These are phyloP conservation scores for Erebia palarica DNA, from an alignment of 2,888 invertebrate genomes.

Conservation along the genomic window DNA sequence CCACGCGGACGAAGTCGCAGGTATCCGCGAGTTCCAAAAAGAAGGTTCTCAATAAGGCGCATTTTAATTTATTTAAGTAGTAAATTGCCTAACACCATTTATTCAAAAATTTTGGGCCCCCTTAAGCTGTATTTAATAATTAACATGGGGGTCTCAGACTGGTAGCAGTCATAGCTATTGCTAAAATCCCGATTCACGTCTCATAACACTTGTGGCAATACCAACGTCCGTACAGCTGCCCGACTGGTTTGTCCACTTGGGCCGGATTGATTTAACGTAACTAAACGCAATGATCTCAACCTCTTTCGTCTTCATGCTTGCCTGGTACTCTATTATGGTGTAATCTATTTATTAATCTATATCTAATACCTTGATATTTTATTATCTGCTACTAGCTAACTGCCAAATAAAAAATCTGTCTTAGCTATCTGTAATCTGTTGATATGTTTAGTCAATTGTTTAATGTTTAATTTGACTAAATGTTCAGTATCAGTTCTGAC, in stretches of 20 bases:
- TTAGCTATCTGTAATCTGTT: no score
- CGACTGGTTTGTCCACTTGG: slow-evolving; percentile 82
- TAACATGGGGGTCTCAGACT: not conserved
- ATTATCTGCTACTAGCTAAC: no score
- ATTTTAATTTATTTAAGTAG: no score
- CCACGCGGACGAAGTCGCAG: no score
- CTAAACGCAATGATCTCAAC: slow-evolving; percentile 65
- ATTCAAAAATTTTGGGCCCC: no score
- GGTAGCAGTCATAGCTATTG: not conserved
- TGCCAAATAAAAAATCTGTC: no score
- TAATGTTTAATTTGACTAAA: no score
- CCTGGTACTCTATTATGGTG: slow-evolving; percentile 68
- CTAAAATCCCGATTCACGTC: slow-evolving; percentile 25
- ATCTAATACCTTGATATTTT: slow-evolving; percentile 21
- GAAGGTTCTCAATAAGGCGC: no score
- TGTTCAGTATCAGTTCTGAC: no score
- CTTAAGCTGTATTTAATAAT: not conserved
- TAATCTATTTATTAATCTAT: slow-evolving; percentile 56
- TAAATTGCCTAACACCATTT: no score
- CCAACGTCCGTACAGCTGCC: slow-evolving; percentile 74
- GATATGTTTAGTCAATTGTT: no score
- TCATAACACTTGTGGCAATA: slow-evolving; percentile 60
- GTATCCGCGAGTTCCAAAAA: no score
- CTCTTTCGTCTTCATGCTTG: slow-evolving; percentile 61
- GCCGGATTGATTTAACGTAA: slow-evolving; percentile 78